Evolutionary conservation across 2,797 vertebrate species (phyloP).

Genomic region (Enteromius paludinosus): DNA sequence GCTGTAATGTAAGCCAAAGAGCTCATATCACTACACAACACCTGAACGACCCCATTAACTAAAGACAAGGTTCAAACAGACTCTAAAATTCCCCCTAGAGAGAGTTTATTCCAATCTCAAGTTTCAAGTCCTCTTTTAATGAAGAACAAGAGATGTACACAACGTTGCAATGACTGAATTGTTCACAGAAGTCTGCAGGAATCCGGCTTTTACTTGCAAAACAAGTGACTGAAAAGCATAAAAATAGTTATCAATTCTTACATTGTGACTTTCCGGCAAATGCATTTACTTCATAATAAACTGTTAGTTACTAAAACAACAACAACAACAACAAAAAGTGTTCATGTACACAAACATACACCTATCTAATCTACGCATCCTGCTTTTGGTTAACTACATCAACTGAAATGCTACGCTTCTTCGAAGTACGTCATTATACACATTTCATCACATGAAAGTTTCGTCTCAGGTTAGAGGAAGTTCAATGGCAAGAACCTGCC

Average conservation of each 20-base stretch:
- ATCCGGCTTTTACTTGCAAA: constrained; percentile 38
- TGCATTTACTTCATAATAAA: constrained; percentile 40
- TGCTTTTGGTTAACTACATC: constrained; percentile 23
- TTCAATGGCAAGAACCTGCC: constrained; percentile 28
- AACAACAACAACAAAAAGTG: constrained; percentile 28
- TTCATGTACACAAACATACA: constrained; percentile 57
- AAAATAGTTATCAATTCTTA: constrained; percentile 34
- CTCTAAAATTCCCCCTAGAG: constrained; percentile 1
- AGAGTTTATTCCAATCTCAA: constrained; percentile 22
- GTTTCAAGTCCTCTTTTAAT: constrained; percentile 33
- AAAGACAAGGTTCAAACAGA: not conserved
- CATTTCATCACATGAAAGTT: constrained; percentile 49
- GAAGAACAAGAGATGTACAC: constrained; percentile 33
- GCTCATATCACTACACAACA: not conserved
- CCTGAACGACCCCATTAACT: not conserved
- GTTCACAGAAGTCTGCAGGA: constrained; percentile 19
- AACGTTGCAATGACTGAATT: constrained; percentile 9
- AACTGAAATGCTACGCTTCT: constrained; percentile 45
- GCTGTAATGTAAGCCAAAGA: not conserved
- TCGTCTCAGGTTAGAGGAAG: constrained; percentile 40
- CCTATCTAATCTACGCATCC: constrained; percentile 39
- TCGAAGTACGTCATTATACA: constrained; percentile 47
- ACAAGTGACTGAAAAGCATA: constrained; percentile 38
- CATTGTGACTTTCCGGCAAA: constrained; percentile 23
- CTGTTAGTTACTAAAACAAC: constrained; percentile 58